Conservation (phyloP, 2,888 invertebrate species). For the Pyralis farinalis region DNA sequence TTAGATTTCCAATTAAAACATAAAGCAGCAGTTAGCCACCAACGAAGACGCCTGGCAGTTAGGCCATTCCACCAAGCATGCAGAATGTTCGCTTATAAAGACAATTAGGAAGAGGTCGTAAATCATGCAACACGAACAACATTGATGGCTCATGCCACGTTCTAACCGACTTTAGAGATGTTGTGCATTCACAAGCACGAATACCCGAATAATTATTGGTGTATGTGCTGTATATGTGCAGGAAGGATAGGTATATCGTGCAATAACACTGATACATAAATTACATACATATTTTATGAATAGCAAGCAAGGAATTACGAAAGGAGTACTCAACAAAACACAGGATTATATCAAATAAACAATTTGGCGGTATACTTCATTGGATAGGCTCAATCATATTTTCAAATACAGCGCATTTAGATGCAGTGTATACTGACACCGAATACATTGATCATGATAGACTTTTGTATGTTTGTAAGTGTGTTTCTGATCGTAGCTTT, state of each 20-base stretch:
- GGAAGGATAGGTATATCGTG: constrained; percentile 73
- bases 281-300: constrained; percentile 51
- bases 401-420: constrained; percentile 58
- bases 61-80: constrained; percentile 77
- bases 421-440: constrained; percentile 62
- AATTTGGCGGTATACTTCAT: constrained; percentile 56
- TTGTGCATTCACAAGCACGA: constrained; percentile 76
- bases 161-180: constrained; percentile 57
- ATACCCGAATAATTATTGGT: constrained; percentile 61
- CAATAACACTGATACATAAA: constrained; percentile 66
- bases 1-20: constrained; percentile 46
- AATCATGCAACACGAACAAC: constrained; percentile 79
- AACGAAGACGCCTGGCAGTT: constrained; percentile 60
- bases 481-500: constrained; percentile 33
- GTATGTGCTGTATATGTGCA: constrained; percentile 73
- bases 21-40: constrained; percentile 70
- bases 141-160: constrained; percentile 74
- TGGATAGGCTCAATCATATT: constrained; percentile 56
- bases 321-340: constrained; percentile 57
- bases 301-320: constrained; percentile 71
- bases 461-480: constrained; percentile 34
- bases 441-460: constrained; percentile 32
- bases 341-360: constrained; percentile 53
- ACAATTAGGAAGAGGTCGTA: constrained; percentile 59
- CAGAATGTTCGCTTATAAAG: constrained; percentile 62